Conservation (phyloP, 2,888 invertebrate species). For the Spilosoma lubricipeda region DNA sequence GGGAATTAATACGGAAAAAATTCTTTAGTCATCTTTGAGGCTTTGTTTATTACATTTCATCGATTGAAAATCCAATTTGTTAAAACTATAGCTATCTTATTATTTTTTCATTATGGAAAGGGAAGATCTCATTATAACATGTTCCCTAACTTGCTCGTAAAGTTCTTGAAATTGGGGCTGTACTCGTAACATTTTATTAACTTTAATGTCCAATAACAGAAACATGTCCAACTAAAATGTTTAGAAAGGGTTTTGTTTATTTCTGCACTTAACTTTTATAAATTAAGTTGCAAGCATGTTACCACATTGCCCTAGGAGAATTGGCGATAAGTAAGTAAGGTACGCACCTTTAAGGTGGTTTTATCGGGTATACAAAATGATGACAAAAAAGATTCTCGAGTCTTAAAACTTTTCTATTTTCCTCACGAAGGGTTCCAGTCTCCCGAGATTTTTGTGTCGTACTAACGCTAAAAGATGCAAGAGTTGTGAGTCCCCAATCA, state of each 20-base stretch:
- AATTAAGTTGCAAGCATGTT: neutral
- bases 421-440: conserved; percentile 52
- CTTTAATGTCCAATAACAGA: conserved; percentile 16
- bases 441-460: conserved; percentile 48
- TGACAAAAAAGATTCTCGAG: conserved; percentile 50
- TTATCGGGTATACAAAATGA: conserved; percentile 49
- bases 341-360: conserved; percentile 34
- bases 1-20: conserved; percentile 50
- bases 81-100: conserved; percentile 15
- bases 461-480: conserved; percentile 57
- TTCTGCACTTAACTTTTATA: neutral
- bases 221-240: conserved; percentile 17
- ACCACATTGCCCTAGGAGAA: conserved; percentile 17
- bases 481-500: conserved; percentile 51
- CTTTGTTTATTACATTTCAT: neutral
- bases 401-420: conserved; percentile 57
- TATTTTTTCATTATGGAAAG: neutral
- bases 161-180: neutral
- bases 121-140: conserved; percentile 1
- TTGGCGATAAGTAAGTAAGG: conserved; percentile 9
- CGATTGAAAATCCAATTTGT: conserved; percentile 13
- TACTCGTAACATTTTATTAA: conserved; percentile 29
- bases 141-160: conserved; percentile 10
- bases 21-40: neutral
- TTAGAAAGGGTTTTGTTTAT: conserved; percentile 9